Base-by-base conservation (phyloP, 2,888 invertebrate genomes). In the Plebejus anna region DNA sequence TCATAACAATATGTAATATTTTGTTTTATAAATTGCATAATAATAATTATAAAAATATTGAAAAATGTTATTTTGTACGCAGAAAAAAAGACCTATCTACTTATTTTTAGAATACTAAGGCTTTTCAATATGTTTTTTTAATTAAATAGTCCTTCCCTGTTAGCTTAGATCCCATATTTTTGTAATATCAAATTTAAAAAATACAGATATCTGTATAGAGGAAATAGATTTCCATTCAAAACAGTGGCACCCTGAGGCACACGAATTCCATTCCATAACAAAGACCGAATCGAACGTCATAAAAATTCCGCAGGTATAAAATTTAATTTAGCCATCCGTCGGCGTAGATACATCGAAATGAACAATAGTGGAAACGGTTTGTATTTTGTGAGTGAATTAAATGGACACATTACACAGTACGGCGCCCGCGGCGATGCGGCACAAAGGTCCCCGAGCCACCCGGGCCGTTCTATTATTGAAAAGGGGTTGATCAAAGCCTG, bases 401-500 rank as follows among this genome's bases (percentile, higher is more conserved):
- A 91, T 90, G 89, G 88, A 88, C 87, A 89, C 86, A 88, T 90
- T 86, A 88, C 86, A 81, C 82, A 81, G 81, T 82, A 82, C 83
- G 78, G 80, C 78, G 89, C 89, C 88, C 80, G 81, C 80, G 87
- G 91, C 88, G 78, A 82, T 81, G 81, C 81, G 81, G 82, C 83
- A 88, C 89, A 90, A 90, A 91, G 89, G 87, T 87, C 79, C 80
- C 70, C 47, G 71, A 32, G 57, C 61, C 71, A 70, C 57, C 79
- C 82, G 85, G 83, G 85, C 85, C 80, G 82, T 85, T 88, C 87
- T 88, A 90, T 90, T 92, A 91, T 92, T 90, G 91, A 90, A 90
- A 90, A 90, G 88, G 90, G 91, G 89, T 87, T 89, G 93, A 91
- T 92, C 92, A 92, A 92, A 92, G 91, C 87, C 86, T 85, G 86